Conservation (phyloP, 2,113 vertebrate genomes). For the Dinomys branickii region DNA sequence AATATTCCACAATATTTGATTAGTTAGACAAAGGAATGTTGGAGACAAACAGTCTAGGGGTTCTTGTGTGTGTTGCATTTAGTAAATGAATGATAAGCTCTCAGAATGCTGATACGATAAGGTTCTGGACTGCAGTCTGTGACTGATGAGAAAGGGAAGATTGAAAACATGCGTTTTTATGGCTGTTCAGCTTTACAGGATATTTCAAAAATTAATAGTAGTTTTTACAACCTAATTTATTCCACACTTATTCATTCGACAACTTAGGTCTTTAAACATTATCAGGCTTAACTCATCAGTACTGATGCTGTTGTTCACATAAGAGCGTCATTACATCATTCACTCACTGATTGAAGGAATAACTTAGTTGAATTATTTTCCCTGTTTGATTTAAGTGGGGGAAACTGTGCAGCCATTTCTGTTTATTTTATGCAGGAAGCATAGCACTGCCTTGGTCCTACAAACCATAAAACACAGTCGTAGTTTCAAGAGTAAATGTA, state of each 20-base stretch:
- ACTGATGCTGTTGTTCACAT: conserved; percentile 44
- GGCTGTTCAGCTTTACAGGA: neutral
- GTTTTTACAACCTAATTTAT: conserved; percentile 51
- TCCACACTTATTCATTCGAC: conserved; percentile 69
- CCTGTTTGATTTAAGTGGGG: conserved; percentile 69
- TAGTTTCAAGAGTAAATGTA: conserved; percentile 43
- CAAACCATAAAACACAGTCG: conserved; percentile 14
- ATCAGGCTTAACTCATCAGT: conserved; percentile 57
- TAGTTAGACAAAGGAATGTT: neutral
- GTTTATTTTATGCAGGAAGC: conserved; percentile 61
- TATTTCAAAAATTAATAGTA: conserved; percentile 57
- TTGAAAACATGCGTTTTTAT: conserved; percentile 43
- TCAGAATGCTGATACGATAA: neutral
- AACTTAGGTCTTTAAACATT: conserved; percentile 51
- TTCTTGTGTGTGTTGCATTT: neutral
- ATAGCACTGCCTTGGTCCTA: conserved; percentile 55
- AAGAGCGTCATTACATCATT: conserved; percentile 58
- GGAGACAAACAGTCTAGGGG: neutral
- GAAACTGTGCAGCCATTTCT: conserved; percentile 53
- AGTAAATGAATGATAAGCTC: conserved; percentile 20
- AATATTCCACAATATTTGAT: neutral
- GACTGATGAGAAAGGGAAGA: neutral
- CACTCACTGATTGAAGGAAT: conserved; percentile 57
- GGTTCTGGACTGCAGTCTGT: neutral
- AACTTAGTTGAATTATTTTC: conserved; percentile 75